These are phyloP conservation scores for Endotricha flammealis DNA, from an alignment of 2,888 invertebrate genomes.

Conservation along the genomic window DNA sequence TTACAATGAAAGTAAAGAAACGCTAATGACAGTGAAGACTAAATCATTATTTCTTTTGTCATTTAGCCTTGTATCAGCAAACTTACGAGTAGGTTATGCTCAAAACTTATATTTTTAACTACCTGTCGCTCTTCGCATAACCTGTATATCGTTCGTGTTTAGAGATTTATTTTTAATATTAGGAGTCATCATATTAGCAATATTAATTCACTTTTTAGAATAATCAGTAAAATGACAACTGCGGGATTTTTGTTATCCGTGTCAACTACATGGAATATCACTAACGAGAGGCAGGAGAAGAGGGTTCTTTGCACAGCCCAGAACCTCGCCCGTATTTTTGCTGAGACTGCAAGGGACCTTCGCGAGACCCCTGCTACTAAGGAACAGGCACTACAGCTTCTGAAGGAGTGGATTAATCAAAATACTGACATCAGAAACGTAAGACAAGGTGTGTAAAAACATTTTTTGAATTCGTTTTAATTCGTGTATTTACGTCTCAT, in stretches of 20 bases:
- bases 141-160: too few species aligned
- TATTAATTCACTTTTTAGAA: neutral
- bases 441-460: conserved; percentile 73
- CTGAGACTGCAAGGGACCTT: conserved; percentile 81
- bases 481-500: too few species aligned
- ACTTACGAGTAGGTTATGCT: too few species aligned
- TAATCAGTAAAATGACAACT: conserved; percentile 50
- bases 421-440: conserved; percentile 84
- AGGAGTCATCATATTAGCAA: too few species aligned
- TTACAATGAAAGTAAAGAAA: neutral
- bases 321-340: conserved; percentile 42
- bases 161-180: too few species aligned
- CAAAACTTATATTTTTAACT: too few species aligned
- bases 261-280: conserved; percentile 52
- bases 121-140: too few species aligned
- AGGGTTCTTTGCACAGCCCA: conserved; percentile 33
- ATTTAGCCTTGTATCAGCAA: too few species aligned
- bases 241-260: conserved; percentile 60
- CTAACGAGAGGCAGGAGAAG: conserved; percentile 50
- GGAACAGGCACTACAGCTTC: conserved; percentile 80
- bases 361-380: conserved; percentile 82
- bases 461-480: neutral
- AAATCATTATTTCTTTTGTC: neutral
- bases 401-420: conserved; percentile 84
- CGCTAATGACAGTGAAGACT: neutral